A percentile compares a stretch with the other conserved stretches of the same genome.
These are phyloP conservation scores for Probosciger aterrimus DNA, from an alignment of 2,113 vertebrate species.

Conservation along the genomic window DNA sequence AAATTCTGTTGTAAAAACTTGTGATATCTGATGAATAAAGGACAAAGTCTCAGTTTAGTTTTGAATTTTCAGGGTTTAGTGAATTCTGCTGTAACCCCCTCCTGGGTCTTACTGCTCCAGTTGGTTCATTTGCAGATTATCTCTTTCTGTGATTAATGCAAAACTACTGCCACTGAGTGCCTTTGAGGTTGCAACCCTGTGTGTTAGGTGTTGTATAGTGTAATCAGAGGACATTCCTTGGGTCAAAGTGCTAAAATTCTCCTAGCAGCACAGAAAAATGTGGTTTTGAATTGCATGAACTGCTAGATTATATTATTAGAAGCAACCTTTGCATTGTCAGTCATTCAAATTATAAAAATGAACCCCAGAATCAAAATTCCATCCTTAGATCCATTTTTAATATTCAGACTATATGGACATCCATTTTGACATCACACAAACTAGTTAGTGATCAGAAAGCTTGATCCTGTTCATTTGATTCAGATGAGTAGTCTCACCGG, in stretches of 20 bases:
- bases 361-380: neutral
- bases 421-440: neutral
- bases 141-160: neutral
- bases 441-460: neutral
- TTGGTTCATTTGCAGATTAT: neutral
- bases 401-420: neutral
- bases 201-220: neutral
- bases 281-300: neutral
- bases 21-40: slow-evolving; percentile 61
- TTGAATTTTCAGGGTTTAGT: neutral
- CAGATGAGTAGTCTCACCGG: neutral
- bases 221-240: neutral
- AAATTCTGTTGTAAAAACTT: slow-evolving; percentile 59
- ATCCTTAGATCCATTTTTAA: neutral
- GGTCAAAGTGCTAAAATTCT: neutral
- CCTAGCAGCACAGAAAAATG: neutral
- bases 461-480: slow-evolving; percentile 2
- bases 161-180: neutral
- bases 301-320: neutral
- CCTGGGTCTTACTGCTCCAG: neutral
- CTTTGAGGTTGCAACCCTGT: neutral
- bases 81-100: neutral
- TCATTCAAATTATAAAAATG: neutral
- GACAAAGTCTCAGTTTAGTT: slow-evolving; percentile 61
- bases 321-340: neutral